Conservation (phyloP, 2,888 invertebrate genomes). For the Gibbula magus region DNA sequence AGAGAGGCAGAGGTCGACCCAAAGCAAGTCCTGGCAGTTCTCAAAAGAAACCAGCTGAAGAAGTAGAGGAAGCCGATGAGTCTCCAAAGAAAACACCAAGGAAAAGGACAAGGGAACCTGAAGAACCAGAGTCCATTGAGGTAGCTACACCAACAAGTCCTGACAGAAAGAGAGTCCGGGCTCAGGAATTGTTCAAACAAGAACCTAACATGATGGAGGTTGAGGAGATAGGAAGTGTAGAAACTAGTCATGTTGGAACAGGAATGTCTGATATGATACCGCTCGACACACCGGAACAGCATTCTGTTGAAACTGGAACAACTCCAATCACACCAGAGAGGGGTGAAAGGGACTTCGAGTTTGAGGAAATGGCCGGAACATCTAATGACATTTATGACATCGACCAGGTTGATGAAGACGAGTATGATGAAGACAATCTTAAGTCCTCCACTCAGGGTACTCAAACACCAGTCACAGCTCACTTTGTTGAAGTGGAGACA, state of each 20-base stretch:
- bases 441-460: constrained; percentile 37
- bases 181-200: constrained; percentile 42
- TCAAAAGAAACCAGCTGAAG: constrained; percentile 41
- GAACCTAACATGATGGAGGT: constrained; percentile 44
- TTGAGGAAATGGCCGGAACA: constrained; percentile 4
- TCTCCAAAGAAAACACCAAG: constrained; percentile 34
- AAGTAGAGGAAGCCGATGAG: constrained; percentile 33
- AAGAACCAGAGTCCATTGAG: constrained; percentile 25
- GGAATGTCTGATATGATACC: background rate
- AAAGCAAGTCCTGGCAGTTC: background rate
- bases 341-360: background rate
- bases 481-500: constrained; percentile 68
- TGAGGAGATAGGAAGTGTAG: constrained; percentile 24
- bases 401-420: constrained; percentile 52
- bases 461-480: constrained; percentile 57
- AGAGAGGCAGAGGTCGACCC: constrained; percentile 34
- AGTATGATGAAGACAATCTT: constrained; percentile 11
- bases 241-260: constrained; percentile 18
- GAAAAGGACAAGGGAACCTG: constrained; percentile 37
- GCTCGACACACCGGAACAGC: background rate
- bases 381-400: constrained; percentile 49
- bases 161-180: constrained; percentile 24
- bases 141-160: constrained; percentile 25
- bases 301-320: constrained; percentile 18
- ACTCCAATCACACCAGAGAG: constrained; percentile 23